These are phyloP conservation scores for Nomia melanderi DNA, from an alignment of 1,140 invertebrate species.

Conservation along the genomic window DNA sequence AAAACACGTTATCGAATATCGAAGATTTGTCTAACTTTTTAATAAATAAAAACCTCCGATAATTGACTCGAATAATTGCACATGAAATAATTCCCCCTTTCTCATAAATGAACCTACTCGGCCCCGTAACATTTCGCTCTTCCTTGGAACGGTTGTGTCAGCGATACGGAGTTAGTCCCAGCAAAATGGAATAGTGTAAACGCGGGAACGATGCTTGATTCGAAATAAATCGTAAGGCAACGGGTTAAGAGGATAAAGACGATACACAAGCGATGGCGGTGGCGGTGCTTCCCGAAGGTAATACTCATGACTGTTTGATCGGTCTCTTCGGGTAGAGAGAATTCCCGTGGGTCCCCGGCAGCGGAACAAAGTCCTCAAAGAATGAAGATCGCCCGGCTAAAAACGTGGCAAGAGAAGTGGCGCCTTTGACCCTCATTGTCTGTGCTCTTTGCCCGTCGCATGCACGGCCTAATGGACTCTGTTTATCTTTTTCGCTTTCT, in stretches of 20 bases:
- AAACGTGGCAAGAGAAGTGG: constrained; percentile 69
- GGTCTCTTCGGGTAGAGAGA: constrained; percentile 48
- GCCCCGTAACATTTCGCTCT: too few relatives aligned
- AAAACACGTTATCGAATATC: too few relatives aligned
- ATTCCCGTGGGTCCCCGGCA: constrained; percentile 49
- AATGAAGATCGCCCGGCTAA: constrained; percentile 68
- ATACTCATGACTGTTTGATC: constrained; percentile 64
- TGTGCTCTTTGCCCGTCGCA: constrained; percentile 63
- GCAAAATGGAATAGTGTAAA: too few relatives aligned
- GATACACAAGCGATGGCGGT: constrained; percentile 15
- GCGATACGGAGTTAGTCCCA: too few relatives aligned
- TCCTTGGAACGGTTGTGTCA: too few relatives aligned
- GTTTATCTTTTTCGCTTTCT: constrained; percentile 55
- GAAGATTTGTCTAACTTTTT: too few relatives aligned
- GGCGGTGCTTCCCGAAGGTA: constrained; percentile 17
- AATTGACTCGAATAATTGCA: too few relatives aligned
- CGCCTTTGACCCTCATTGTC: constrained; percentile 66
- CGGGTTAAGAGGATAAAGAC: constrained; percentile 21
- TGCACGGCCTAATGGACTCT: constrained; percentile 55
- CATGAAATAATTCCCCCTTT: too few relatives aligned
- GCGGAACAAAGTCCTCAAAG: constrained; percentile 55
- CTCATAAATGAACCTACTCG: too few relatives aligned
- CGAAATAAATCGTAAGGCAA: too few relatives aligned
- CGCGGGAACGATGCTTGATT: too few relatives aligned
- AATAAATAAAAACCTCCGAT: too few relatives aligned